Conservation (phyloP, 2,113 vertebrate genomes). For the Bos javanicus region DNA sequence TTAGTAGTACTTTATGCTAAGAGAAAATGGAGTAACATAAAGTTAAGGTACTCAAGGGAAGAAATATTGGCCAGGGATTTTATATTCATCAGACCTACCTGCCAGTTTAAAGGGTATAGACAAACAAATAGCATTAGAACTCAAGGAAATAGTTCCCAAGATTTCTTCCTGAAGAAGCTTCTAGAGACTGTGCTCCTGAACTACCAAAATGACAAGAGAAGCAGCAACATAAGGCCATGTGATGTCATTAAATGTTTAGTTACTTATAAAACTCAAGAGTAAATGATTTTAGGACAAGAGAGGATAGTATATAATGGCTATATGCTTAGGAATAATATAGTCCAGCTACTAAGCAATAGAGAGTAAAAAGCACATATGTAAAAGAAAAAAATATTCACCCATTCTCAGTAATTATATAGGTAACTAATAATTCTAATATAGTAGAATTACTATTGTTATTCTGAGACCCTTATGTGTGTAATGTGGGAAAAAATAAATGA, state of each 20-base stretch:
- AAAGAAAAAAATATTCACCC: not conserved
- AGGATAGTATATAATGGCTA: not conserved
- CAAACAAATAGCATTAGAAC: not conserved
- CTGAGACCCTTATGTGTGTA: not conserved
- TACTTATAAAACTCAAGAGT: not conserved
- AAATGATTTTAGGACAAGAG: not conserved
- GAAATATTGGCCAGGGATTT: not conserved
- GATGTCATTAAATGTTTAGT: not conserved
- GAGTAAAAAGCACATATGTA: not conserved
- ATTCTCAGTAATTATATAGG: not conserved
- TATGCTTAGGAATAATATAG: not conserved
- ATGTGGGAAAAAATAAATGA: not conserved
- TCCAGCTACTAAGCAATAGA: not conserved
- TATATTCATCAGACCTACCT: not conserved
- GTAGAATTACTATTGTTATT: not conserved
- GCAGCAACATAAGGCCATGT: not conserved
- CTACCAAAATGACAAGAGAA: not conserved
- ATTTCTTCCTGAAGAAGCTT: not conserved
- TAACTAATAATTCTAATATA: not conserved
- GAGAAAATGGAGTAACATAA: not conserved
- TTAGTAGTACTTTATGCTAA: not conserved
- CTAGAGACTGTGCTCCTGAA: not conserved
- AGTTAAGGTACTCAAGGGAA: not conserved
- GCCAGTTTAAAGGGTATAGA: not conserved
- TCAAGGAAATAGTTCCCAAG: not conserved